These are phyloP conservation scores for Kradibia gibbosae DNA, from an alignment of 1,140 invertebrate genomes.

Conservation along the genomic window DNA sequence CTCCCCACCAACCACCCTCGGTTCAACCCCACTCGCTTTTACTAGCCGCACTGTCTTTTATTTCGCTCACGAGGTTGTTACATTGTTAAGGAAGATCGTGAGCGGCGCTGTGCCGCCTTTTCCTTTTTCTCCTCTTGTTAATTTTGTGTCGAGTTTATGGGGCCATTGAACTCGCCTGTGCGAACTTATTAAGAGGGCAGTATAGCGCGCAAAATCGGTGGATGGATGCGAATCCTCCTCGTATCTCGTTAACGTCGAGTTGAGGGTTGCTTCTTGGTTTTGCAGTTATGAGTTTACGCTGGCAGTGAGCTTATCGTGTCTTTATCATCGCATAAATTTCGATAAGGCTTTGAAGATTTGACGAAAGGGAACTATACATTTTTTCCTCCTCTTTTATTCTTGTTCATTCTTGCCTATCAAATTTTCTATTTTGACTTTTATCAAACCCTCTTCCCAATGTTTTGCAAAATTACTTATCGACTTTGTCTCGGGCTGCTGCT, in stretches of 20 bases:
- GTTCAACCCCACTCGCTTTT: constrained; percentile 59
- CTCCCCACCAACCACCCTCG: constrained; percentile 63
- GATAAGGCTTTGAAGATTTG: constrained; percentile 5
- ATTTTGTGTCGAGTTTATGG: constrained; percentile 6
- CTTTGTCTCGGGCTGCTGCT: too few species aligned
- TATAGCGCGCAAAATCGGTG: neutral
- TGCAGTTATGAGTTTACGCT: neutral
- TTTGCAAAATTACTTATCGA: too few species aligned
- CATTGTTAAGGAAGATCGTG: constrained; percentile 41
- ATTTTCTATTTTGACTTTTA: neutral
- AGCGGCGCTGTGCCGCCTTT: neutral
- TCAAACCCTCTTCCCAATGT: neutral
- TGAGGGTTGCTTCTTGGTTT: neutral
- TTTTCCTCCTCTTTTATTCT: neutral
- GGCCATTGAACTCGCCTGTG: constrained; percentile 18
- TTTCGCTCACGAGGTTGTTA: constrained; percentile 29
- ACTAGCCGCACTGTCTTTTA: constrained; percentile 16
- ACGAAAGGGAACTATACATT: neutral
- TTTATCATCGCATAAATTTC: constrained; percentile 25
- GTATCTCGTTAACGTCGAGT: neutral
- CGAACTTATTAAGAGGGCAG: constrained; percentile 27
- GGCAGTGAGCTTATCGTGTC: neutral
- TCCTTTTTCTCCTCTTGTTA: constrained; percentile 16
- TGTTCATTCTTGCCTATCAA: neutral
- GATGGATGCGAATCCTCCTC: neutral